A percentile compares a stretch with the other conserved stretches of the same genome.
Conservation (phyloP, 1,140 invertebrate species). For the Pteromalus puparum region DNA sequence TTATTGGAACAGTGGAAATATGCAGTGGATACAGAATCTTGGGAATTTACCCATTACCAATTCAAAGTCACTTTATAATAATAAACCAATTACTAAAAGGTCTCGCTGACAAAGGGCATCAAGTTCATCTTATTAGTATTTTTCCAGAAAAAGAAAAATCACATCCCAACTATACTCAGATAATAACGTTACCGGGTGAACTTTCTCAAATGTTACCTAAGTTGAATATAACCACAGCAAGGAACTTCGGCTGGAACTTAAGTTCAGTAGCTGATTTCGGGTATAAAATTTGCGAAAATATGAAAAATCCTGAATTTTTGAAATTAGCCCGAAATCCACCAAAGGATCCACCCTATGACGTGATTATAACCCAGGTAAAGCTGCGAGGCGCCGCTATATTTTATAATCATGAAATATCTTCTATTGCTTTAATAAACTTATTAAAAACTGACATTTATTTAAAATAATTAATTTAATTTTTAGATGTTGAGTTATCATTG, state of each 20-base stretch:
- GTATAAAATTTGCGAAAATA: neutral
- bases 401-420: neutral
- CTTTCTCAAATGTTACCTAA: too few relatives aligned
- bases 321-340: slow-evolving; percentile 61
- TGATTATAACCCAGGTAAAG: slow-evolving; percentile 61
- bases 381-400: too few relatives aligned
- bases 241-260: neutral
- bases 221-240: neutral
- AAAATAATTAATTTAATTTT: slow-evolving; percentile 49
- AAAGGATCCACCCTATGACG: slow-evolving; percentile 62
- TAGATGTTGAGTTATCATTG: slow-evolving; percentile 68
- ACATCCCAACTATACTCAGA: slow-evolving; percentile 60
- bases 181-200: slow-evolving; percentile 43
- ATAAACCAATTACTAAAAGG: slow-evolving; percentile 73
- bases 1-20: neutral
- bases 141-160: slow-evolving; percentile 54
- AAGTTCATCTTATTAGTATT: slow-evolving; percentile 67
- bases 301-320: slow-evolving; percentile 55
- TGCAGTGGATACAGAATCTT: slow-evolving; percentile 62
- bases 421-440: neutral
- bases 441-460: too few relatives aligned
- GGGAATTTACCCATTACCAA: slow-evolving; percentile 72
- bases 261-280: neutral
- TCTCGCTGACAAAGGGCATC: slow-evolving; percentile 73
- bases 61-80: slow-evolving; percentile 77